Percentiles rank a stretch among this genome's conserved stretches.
Evolutionary conservation across 2,113 vertebrate genomes (phyloP).

Genomic region (Leptodactylus fuscus): DNA sequence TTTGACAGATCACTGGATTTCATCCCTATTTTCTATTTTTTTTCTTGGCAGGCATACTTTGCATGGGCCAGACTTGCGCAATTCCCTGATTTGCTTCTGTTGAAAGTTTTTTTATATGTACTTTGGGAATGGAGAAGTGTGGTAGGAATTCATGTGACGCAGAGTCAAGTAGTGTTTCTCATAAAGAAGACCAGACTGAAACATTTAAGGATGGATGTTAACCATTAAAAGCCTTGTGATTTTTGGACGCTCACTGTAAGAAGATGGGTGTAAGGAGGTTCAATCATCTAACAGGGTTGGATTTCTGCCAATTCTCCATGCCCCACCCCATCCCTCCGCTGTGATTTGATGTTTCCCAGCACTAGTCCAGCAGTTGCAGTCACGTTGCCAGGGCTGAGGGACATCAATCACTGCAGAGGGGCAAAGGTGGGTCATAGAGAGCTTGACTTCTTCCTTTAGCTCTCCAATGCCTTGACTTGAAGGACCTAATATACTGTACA

Average conservation of each 20-base stretch:
- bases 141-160: constrained; percentile 38
- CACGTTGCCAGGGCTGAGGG: too few relatives aligned
- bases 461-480: too few relatives aligned
- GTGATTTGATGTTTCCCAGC: too few relatives aligned
- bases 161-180: constrained; percentile 36
- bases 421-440: too few relatives aligned
- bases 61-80: constrained; percentile 20
- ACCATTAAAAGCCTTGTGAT: neutral
- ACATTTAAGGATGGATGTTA: neutral
- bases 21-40: constrained; percentile 35
- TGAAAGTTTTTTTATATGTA: constrained; percentile 44
- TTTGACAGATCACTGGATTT: constrained; percentile 54
- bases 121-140: constrained; percentile 32
- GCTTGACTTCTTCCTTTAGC: too few relatives aligned
- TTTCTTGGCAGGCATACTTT: constrained; percentile 37
- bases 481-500: too few relatives aligned
- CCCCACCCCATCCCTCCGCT: too few relatives aligned
- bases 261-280: neutral
- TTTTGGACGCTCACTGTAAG: neutral
- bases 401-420: too few relatives aligned
- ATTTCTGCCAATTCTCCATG: neutral
- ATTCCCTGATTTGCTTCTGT: constrained; percentile 56
- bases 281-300: too few relatives aligned
- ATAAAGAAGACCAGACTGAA: constrained; percentile 21
- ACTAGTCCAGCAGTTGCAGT: too few relatives aligned